Base-by-base conservation (phyloP, 2,888 invertebrate genomes). In the Rhamnusium bicolor region DNA sequence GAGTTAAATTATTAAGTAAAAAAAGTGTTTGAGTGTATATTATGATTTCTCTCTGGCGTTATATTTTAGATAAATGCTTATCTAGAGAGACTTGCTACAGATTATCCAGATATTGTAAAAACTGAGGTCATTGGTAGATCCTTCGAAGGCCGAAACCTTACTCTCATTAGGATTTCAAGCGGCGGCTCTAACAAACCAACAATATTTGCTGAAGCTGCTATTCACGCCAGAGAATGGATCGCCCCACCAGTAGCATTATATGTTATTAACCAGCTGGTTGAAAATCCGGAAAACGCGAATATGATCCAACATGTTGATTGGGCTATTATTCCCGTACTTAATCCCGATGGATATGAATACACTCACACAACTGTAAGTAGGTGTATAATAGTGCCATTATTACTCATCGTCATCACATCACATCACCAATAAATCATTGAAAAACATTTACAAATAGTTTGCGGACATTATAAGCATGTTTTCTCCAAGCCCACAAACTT, bases 161-260 rank as follows among this genome's bases (percentile, higher is more conserved):
- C 91, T 71, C 90, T 91, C 0, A 19, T 72, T 29, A 92, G 91
- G 85, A 91, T 94, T 69, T 92, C 92, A 10, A 85, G 85, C 69
- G 85, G 89, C 32, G 88, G 88, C 47, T 79, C 86, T 73, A 63
- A 68, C 21, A 91, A 91, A 69, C 92, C 92, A 0, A 87, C 90
- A 1, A 90, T 93, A 79, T 86, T 92, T 74, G 89, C 92, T 18
- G 93, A 93, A 74, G 92, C 89, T 56, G 91, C 91, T 0, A 91
- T 92, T 67, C 92, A 92, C 81, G 90, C 92, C 0, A 90, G 94
- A 60, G 94, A 94, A 87, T 94, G 94, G 94, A 92, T 93, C 72
- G 90, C 93, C 0, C 92, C 93, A 0, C 90, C 93, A 0, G 89
- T 91, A 0, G 92, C 92, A 0, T 88, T 93, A 0, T 94, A 92